phyloP scores from a whole-genome alignment of 2,113 vertebrate genomes.

The Mormoops blainvillei region DNA sequence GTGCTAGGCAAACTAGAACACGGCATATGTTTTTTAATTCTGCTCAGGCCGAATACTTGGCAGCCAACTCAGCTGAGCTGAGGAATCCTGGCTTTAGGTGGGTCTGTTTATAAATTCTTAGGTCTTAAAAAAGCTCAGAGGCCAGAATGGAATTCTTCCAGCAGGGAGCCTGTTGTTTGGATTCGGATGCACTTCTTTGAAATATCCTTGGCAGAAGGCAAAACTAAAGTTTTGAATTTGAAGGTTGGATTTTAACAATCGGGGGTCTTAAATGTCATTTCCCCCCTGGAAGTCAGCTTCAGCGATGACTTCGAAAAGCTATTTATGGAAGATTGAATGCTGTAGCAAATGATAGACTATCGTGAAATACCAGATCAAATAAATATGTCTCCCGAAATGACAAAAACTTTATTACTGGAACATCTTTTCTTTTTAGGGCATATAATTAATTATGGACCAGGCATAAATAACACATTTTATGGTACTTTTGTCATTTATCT shows the following conservation, averaged over 20 bases:
- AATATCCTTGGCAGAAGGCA: background rate
- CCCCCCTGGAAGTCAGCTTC: background rate
- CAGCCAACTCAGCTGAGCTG: background rate
- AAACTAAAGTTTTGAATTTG: background rate
- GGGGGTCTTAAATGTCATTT: background rate
- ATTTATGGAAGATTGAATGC: constrained; percentile 28
- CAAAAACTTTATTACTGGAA: constrained; percentile 59
- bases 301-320: constrained; percentile 8
- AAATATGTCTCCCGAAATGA: constrained; percentile 54
- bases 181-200: background rate
- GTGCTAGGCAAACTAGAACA: background rate
- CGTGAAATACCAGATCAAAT: constrained; percentile 26
- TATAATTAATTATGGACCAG: constrained; percentile 74
- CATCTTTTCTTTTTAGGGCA: constrained; percentile 57
- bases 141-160: background rate
- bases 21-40: background rate
- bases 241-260: background rate
- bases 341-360: background rate
- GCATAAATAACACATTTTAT: constrained; percentile 72
- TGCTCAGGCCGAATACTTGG: constrained; percentile 4
- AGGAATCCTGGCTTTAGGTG: background rate
- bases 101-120: background rate
- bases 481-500: constrained; percentile 71
- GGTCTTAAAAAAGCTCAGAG: background rate
- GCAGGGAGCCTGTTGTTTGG: background rate